Evolutionary conservation across 1,140 invertebrate species (phyloP), one percentile per base, ranked within the genome.

Genomic region (Drosophila nannoptera): DNA sequence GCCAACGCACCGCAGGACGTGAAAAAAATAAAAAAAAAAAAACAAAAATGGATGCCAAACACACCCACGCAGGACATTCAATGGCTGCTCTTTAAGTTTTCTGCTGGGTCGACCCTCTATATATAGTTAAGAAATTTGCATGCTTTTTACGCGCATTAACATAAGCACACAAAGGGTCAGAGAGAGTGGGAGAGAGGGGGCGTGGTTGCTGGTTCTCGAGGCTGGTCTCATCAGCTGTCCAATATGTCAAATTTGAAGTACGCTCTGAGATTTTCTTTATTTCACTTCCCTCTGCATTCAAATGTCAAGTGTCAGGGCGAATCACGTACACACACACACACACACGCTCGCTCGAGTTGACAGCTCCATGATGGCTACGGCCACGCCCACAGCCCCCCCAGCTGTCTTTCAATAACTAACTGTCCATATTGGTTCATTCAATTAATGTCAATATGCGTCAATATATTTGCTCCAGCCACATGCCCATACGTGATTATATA

Each of bases 111-210:
- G n/a, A n/a, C 52, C 46, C 2, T 43, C 14, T 73, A 61, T 80
- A 4, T 53, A 73, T 80, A 43, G 42, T 68, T 56, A 49, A 49
- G 40, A 80, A 80, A 84, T 84, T 80, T 84, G 73, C 80, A 84
- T 84, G 73, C 81, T 80, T 86, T 84, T 84, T 84, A 80, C 81
- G 69, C 73, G 70, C 46, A 84, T 83, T 83, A 71, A 62, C 80
- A 84, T 84, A 86, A 86, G 56, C 60, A 86, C 61, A 80, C 69
- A 80, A 40, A 29, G 58, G 7, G 22, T 16, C 50, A 53, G 38
- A 22, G 22, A 2, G 22, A 1, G 22, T 22, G 22, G 3, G 22
- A 22, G 22, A 22, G 22, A 3, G 22, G 22, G 1, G 7, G 64
- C 4, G n/a, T 9, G 9, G 11, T 42, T 43, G 58, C 14, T 58